phyloP scores from a whole-genome alignment of 2,113 vertebrate genomes.

The Cephalopholis sonnerati region DNA sequence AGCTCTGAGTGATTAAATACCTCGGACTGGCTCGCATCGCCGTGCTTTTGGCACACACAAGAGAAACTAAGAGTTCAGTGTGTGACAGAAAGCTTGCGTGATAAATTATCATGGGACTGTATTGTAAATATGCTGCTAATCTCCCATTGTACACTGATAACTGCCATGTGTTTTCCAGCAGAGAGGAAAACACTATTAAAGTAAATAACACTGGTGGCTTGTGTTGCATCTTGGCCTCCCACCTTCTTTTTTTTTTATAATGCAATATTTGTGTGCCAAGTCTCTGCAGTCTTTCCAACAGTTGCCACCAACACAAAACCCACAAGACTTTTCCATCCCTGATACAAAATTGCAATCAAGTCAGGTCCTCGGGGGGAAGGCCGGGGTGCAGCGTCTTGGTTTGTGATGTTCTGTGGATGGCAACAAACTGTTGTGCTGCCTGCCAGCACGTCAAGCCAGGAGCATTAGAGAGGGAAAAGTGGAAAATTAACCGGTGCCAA shows the following conservation, averaged over 20 bases:
- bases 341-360: slow-evolving; percentile 76
- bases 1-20: background rate
- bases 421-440: slow-evolving; percentile 26
- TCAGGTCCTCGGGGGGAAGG: slow-evolving; percentile 39
- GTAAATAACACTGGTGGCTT: slow-evolving; percentile 66
- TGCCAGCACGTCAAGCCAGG: slow-evolving; percentile 65
- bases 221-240: slow-evolving; percentile 58
- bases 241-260: slow-evolving; percentile 43
- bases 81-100: slow-evolving; percentile 10
- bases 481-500: slow-evolving; percentile 62
- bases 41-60: background rate
- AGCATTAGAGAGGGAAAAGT: slow-evolving; percentile 54
- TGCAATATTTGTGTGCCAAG: slow-evolving; percentile 60
- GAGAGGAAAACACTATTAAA: slow-evolving; percentile 45
- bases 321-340: slow-evolving; percentile 74
- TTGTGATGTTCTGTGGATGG: slow-evolving; percentile 50
- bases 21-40: background rate
- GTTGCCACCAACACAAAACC: slow-evolving; percentile 72
- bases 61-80: background rate
- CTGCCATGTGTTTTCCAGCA: slow-evolving; percentile 48
- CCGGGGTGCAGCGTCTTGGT: slow-evolving; percentile 37
- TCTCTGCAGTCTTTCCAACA: slow-evolving; percentile 58
- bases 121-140: slow-evolving; percentile 21
- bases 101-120: slow-evolving; percentile 10
- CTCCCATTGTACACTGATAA: slow-evolving; percentile 10